Evolutionary conservation across 2,113 vertebrate species (phyloP).

Genomic region (Ursus arctos): DNA sequence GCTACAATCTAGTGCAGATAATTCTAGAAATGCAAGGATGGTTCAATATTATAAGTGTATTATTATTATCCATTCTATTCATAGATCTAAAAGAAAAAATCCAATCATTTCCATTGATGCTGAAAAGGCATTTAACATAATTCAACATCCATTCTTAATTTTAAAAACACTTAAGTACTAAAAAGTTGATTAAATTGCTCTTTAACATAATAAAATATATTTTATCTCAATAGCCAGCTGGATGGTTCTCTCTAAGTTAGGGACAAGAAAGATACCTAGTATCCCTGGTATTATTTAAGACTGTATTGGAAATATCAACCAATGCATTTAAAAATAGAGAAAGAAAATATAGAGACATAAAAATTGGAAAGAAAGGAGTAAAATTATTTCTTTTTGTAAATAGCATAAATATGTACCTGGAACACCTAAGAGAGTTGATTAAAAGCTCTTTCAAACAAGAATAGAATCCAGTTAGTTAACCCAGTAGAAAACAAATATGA

Average conservation of each 20-base stretch:
- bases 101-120: neutral
- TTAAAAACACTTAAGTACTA: neutral
- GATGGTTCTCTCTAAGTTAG: neutral
- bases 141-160: conserved; percentile 6
- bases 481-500: neutral
- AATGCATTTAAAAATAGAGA: neutral
- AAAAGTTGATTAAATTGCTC: neutral
- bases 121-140: neutral
- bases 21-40: conserved; percentile 49
- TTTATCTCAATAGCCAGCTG: neutral
- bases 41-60: neutral
- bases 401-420: neutral
- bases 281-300: neutral
- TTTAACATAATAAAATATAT: neutral
- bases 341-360: neutral
- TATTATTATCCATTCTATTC: neutral
- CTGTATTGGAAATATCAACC: neutral
- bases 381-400: neutral
- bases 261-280: neutral
- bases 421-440: neutral
- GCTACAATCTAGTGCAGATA: neutral
- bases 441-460: neutral
- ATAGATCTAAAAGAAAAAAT: neutral
- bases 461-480: neutral
- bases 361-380: neutral